These are phyloP conservation scores for Sapayoa aenigma DNA, from an alignment of 2,113 vertebrate genomes.

Conservation along the genomic window DNA sequence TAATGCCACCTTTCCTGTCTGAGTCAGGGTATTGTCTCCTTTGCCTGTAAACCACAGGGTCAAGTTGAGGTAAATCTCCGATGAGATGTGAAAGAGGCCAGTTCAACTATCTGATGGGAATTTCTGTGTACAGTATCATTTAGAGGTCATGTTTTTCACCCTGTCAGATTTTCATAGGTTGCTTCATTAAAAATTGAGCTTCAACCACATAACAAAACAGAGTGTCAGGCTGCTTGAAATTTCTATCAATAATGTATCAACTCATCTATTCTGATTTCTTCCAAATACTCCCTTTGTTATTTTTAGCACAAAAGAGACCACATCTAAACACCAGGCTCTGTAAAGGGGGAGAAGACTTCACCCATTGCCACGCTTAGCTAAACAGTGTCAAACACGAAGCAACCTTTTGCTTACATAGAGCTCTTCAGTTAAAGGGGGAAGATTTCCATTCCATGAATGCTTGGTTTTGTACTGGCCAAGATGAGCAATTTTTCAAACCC, in stretches of 20 bases:
- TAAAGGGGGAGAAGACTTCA: conserved; percentile 38
- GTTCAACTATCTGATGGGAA: not conserved
- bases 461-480: conserved; percentile 2
- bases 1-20: conserved; percentile 78
- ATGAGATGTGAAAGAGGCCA: conserved; percentile 23
- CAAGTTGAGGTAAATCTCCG: conserved; percentile 60
- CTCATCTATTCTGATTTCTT: conserved; percentile 70
- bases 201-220: conserved; percentile 61
- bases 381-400: conserved; percentile 3
- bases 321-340: conserved; percentile 53
- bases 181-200: conserved; percentile 76
- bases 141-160: conserved; percentile 64
- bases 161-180: conserved; percentile 67
- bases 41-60: conserved; percentile 56
- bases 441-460: conserved; percentile 11
- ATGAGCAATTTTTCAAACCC: conserved; percentile 28
- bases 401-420: not conserved
- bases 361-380: conserved; percentile 26
- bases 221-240: conserved; percentile 67
- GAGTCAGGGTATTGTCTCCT: conserved; percentile 69
- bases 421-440: conserved; percentile 8
- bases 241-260: conserved; percentile 74
- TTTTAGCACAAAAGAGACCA: conserved; percentile 71
- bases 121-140: conserved; percentile 26
- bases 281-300: conserved; percentile 69